Evolutionary conservation across 1,140 invertebrate genomes (phyloP), one percentile per base, ranked within the genome.

Genomic region (Physella acuta): DNA sequence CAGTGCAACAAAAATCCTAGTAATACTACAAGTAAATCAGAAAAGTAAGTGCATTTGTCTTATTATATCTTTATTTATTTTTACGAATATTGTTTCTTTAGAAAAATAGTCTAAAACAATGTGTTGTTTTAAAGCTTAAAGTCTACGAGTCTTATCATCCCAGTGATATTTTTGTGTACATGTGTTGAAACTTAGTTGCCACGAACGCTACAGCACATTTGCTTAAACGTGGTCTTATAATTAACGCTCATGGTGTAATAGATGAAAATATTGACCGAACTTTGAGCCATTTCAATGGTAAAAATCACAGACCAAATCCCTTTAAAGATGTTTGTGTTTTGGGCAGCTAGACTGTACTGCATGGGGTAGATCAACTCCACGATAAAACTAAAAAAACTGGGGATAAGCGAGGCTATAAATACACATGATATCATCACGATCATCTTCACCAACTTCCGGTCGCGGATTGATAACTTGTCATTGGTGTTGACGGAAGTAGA

Each of bases 201-300:
- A n/a, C n/a, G n/a, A n/a, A n/a, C n/a, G n/a, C n/a, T n/a, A 55
- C 52, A 55, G 24, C 28, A 60, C 31, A 33, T 60, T 60, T 60
- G 4, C 26, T 3, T 8, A 31, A 60, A 60, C 11, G 31, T 60
- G 26, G 5, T 26, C 58, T 60, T 31, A 33, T 33, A 60, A 5
- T 36, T 31, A 24, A 31, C 28, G 31, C 58, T 60, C 58, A 60
- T 60, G 17, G 8, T 17, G 8, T 31, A 33, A 31, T 60, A 60
- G 31, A 60, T 16, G 33, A 36, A 36, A 3, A 60, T 33, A 26
- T 33, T 33, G 26, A 60, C 58, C 16, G 8, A 11, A 24, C 11
- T 26, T 14, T 60, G 28, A 8, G 33, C 16, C 3, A 31, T 11
- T 24, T 60, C 58, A 14, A 60, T 24, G 24, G 24, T 14, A 8